Evolutionary conservation across 2,797 vertebrate genomes (phyloP), one percentile per base, ranked within the genome.

Genomic region (Muraenolepis orangiensis): DNA sequence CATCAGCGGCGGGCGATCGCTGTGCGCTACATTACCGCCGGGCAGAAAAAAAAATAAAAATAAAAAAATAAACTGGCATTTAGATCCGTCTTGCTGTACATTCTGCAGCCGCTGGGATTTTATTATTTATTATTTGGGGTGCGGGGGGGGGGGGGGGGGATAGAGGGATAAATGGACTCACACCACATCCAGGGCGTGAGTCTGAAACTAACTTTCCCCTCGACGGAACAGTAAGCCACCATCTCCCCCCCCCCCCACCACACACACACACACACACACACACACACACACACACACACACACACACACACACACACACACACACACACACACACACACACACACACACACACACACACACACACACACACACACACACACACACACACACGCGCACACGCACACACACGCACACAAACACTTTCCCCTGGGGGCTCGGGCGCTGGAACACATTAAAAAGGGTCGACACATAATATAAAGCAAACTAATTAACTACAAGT

Each of bases 11-110:
- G n/a, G n/a, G n/a, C 82, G 82, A 89, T 90, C 88, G 87, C 83
- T 75, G 85, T 82, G 75, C 81, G 87, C 78, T n/a, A 89, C 84
- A 87, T 87, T 88, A 87, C 85, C 86, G 87, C 84, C 81, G 87
- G 86, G 87, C 86, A 88, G 90, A 88, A 90, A 64, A 90, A 87
- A 89, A 91, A 91, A n/a, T n/a, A n/a, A n/a, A n/a, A n/a, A n/a
- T n/a, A n/a, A n/a, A n/a, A n/a, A n/a, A n/a, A n/a, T n/a, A n/a
- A n/a, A n/a, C n/a, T 89, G 86, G 82, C 85, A 88, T 87, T 85
- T 85, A 86, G 89, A 85, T 74, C 74, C 76, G 71, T 85, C 83
- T 87, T 89, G 85, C 82, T 72, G 66, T 74, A 78, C 75, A 87
- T 87, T 87, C 74, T 86, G 86, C 89, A 79, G 76, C 66, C 18